Percentiles rank a stretch among this genome's conserved stretches.
phyloP scores from a whole-genome alignment of 2,888 invertebrate species.

The Troides helena region DNA sequence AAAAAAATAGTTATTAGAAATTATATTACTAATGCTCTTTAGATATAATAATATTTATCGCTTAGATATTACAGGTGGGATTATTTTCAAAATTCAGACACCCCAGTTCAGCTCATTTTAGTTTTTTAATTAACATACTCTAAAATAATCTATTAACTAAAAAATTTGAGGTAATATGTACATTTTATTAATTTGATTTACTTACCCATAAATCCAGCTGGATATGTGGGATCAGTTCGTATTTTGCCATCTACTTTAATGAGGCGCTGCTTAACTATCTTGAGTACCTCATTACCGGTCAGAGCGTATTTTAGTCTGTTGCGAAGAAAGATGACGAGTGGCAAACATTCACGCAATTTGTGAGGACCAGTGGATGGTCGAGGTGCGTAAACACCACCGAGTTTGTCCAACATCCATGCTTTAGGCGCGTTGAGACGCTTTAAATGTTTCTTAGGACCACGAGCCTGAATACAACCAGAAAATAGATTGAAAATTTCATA shows the following conservation, averaged over 20 bases:
- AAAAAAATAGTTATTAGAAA: background rate
- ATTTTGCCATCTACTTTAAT: conserved; percentile 99
- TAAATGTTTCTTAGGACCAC: conserved; percentile 99
- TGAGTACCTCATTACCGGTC: conserved; percentile 97
- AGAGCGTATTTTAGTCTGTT: conserved; percentile 99
- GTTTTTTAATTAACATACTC: too few relatives aligned
- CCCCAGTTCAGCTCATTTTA: too few relatives aligned
- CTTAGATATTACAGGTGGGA: too few relatives aligned
- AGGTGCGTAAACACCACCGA: conserved; percentile 98
- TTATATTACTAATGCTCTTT: too few relatives aligned
- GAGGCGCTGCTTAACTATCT: conserved; percentile 98
- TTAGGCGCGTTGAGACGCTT: conserved; percentile 99
- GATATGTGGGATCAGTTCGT: conserved; percentile 97
- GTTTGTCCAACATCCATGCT: conserved; percentile 99
- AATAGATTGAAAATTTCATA: conserved; percentile 7
- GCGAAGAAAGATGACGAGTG: conserved; percentile 96
- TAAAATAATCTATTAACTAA: too few relatives aligned
- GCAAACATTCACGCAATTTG: conserved; percentile 97
- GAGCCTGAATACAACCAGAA: conserved; percentile 84
- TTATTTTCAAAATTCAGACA: too few relatives aligned
- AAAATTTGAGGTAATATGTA: background rate
- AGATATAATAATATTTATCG: too few relatives aligned
- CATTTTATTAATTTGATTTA: conserved; percentile 31
- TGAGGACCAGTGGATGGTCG: conserved; percentile 99
- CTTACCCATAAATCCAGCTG: conserved; percentile 99